Conservation (phyloP, 2,113 vertebrate species). For the Albula goreensis region DNA sequence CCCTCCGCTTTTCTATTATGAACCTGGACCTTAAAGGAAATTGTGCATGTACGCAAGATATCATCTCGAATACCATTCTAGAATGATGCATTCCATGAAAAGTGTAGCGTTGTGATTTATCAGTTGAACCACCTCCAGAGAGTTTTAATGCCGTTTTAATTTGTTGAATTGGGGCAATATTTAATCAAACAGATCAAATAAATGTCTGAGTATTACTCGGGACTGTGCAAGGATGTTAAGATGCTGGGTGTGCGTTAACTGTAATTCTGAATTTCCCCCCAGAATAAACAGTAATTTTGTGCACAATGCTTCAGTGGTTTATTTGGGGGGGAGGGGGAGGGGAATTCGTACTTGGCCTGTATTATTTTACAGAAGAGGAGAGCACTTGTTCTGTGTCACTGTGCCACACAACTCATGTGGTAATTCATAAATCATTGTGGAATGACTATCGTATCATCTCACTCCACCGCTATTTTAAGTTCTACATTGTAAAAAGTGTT, state of each 20-base stretch:
- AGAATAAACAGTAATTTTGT: constrained; percentile 32
- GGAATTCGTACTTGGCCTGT: not conserved
- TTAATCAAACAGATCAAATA: too few species aligned
- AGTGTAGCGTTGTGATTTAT: too few species aligned
- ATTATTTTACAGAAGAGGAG: not conserved
- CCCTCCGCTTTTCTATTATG: too few species aligned
- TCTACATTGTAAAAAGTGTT: not conserved
- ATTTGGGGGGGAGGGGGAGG: not conserved
- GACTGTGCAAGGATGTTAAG: not conserved
- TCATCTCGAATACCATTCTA: too few species aligned
- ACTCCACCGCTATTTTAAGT: not conserved
- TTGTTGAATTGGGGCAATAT: too few species aligned
- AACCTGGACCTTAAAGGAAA: too few species aligned
- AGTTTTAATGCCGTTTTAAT: too few species aligned
- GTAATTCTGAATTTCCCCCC: not conserved
- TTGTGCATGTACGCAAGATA: too few species aligned
- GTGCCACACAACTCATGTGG: not conserved
- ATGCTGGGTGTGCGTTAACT: not conserved
- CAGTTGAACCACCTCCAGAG: too few species aligned
- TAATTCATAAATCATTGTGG: too few species aligned
- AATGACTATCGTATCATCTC: not conserved
- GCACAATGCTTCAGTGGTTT: constrained; percentile 9
- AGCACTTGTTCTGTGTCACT: not conserved
- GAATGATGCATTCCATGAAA: too few species aligned
- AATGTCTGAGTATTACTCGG: not conserved